These are phyloP conservation scores for Pecten maximus DNA, from an alignment of 2,888 invertebrate species.

Conservation along the genomic window DNA sequence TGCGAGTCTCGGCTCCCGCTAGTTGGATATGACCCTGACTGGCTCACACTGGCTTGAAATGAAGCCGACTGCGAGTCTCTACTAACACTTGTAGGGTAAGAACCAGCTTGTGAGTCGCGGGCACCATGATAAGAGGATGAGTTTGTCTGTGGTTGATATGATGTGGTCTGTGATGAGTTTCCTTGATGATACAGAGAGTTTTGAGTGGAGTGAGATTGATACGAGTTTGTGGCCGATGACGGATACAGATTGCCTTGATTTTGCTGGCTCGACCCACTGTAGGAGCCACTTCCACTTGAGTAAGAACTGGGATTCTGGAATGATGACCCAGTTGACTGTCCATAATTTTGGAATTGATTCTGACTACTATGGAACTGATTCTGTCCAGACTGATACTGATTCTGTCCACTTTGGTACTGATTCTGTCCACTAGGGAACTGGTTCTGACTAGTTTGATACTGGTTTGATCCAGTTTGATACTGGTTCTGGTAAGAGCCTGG, in stretches of 20 bases:
- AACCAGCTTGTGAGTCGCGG: constrained; percentile 12
- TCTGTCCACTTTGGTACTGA: constrained; percentile 54
- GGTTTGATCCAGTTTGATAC: constrained; percentile 62
- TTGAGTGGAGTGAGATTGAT: constrained; percentile 42
- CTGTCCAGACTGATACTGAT: constrained; percentile 59
- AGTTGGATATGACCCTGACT: constrained; percentile 60
- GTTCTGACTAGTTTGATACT: constrained; percentile 66
- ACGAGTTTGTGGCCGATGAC: constrained; percentile 50
- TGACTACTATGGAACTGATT: constrained; percentile 57
- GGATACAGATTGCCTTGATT: constrained; percentile 67
- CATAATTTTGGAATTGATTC: constrained; percentile 68
- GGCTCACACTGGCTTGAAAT: constrained; percentile 62
- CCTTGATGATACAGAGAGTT: constrained; percentile 48
- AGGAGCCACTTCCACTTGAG: constrained; percentile 52
- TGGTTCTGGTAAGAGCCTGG: constrained; percentile 62
- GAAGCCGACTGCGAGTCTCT: constrained; percentile 66
- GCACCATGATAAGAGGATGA: constrained; percentile 56
- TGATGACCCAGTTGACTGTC: constrained; percentile 68
- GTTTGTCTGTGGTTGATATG: constrained; percentile 53
- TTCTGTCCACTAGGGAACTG: constrained; percentile 63
- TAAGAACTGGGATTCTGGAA: constrained; percentile 74
- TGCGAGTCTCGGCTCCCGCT: constrained; percentile 58
- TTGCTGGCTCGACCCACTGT: constrained; percentile 34
- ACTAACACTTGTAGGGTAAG: constrained; percentile 36
- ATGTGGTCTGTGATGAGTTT: constrained; percentile 44